Evolutionary conservation across 2,797 vertebrate genomes (phyloP).

Genomic region (Etheostoma perlongum): DNA sequence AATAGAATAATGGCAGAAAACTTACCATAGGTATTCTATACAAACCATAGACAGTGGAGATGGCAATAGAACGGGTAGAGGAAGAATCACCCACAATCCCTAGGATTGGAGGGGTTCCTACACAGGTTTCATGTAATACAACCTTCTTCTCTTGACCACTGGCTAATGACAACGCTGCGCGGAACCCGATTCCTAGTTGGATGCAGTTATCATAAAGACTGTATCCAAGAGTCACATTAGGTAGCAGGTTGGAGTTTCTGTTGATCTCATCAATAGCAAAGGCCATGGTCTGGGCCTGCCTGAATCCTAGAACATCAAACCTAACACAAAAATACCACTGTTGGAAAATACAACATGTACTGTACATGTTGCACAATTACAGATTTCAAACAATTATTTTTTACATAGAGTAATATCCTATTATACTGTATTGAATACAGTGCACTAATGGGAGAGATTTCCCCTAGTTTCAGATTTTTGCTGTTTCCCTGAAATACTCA

Average conservation of each 20-base stretch:
- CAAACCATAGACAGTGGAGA: conserved; percentile 60
- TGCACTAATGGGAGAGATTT: conserved; percentile 10
- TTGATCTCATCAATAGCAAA: conserved; percentile 81
- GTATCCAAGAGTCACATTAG: conserved; percentile 19
- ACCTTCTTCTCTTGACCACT: conserved; percentile 54
- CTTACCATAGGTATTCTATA: conserved; percentile 70
- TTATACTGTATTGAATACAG: neutral
- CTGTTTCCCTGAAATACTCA: conserved; percentile 46
- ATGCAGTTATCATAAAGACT: conserved; percentile 67
- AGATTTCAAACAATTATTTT: neutral
- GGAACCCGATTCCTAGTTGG: conserved; percentile 72
- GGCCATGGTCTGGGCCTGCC: conserved; percentile 73
- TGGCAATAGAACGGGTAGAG: conserved; percentile 62
- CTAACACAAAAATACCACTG: conserved; percentile 41
- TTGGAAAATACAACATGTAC: neutral
- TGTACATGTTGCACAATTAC: neutral
- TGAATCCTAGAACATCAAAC: conserved; percentile 70
- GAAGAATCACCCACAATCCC: conserved; percentile 70
- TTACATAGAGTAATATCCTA: neutral
- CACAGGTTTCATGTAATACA: conserved; percentile 34
- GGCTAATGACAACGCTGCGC: conserved; percentile 65
- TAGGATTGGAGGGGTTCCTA: conserved; percentile 49
- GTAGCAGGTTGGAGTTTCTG: conserved; percentile 7
- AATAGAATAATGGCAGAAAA: neutral
- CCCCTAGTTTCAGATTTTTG: neutral